phyloP scores from a whole-genome alignment of 2,113 vertebrate genomes.

The Macquaria ambigua region DNA sequence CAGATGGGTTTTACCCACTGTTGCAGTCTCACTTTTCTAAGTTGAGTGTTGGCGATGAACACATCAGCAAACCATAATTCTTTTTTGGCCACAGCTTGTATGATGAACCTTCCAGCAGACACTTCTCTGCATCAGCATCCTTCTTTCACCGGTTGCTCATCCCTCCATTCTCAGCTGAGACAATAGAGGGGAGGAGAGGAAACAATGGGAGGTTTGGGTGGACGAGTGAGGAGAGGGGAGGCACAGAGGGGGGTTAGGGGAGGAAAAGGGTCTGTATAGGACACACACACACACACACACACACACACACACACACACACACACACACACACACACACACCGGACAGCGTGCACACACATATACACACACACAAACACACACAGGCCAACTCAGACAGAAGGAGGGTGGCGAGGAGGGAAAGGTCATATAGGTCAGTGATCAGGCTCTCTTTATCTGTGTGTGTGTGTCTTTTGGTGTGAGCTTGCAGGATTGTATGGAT shows the following conservation, averaged over 20 bases:
- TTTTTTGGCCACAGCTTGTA: slow-evolving; percentile 11
- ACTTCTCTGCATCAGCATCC: slow-evolving; percentile 69
- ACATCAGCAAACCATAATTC: slow-evolving; percentile 38
- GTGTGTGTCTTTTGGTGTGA: slow-evolving; percentile 18
- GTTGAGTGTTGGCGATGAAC: slow-evolving; percentile 54
- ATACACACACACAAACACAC: slow-evolving; percentile 44
- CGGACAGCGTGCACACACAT: background rate
- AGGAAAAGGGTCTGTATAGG: slow-evolving; percentile 37
- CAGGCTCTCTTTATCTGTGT: slow-evolving; percentile 65
- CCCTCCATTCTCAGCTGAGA: slow-evolving; percentile 78
- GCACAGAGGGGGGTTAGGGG: slow-evolving; percentile 35
- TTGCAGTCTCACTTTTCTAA: slow-evolving; percentile 57
- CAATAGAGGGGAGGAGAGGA: slow-evolving; percentile 74
- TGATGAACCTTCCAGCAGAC: slow-evolving; percentile 54
- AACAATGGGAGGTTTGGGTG: slow-evolving; percentile 72
- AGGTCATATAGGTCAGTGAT: slow-evolving; percentile 78
- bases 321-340: slow-evolving; percentile 31
- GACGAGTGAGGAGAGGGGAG: slow-evolving; percentile 61
- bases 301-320: slow-evolving; percentile 38
- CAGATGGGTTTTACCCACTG: slow-evolving; percentile 54
- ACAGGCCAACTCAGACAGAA: slow-evolving; percentile 71
- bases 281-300: slow-evolving; percentile 19
- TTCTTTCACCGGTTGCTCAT: slow-evolving; percentile 64
- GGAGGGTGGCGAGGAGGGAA: slow-evolving; percentile 57
- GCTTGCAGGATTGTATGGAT: too few species aligned